These are phyloP conservation scores for Poecilia latipinna DNA, from an alignment of 2,113 vertebrate genomes.

Conservation along the genomic window DNA sequence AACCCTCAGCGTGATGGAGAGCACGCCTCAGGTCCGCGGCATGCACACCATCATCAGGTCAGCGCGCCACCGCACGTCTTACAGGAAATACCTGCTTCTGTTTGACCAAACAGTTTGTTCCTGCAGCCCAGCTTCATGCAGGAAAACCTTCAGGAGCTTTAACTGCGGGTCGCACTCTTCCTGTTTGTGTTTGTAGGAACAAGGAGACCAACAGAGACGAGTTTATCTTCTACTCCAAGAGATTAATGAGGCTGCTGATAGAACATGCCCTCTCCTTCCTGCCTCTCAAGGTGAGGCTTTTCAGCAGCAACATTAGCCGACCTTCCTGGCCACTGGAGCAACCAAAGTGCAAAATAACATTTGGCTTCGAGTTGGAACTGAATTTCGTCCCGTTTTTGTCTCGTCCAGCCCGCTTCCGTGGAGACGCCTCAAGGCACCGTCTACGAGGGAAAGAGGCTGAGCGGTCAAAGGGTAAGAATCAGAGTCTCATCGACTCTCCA, in stretches of 20 bases:
- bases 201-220: constrained; percentile 91
- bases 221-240: constrained; percentile 95
- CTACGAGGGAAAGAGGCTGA: constrained; percentile 87
- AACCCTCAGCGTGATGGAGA: constrained; percentile 87
- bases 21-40: constrained; percentile 88
- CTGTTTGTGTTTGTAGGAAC: constrained; percentile 78
- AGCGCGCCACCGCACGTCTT: not conserved
- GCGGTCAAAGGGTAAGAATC: constrained; percentile 84
- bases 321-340: not conserved
- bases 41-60: constrained; percentile 97
- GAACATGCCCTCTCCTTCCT: constrained; percentile 92
- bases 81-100: not conserved
- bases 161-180: too few species aligned
- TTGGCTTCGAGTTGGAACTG: not conserved
- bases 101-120: not conserved
- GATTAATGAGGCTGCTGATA: constrained; percentile 90
- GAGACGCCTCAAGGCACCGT: constrained; percentile 87
- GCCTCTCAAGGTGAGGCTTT: constrained; percentile 83
- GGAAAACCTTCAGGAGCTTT: not conserved
- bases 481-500: not conserved
- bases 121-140: not conserved
- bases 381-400: not conserved
- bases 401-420: constrained; percentile 83
- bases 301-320: not conserved
- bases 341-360: not conserved